Evolutionary conservation across 1,140 invertebrate genomes (phyloP), one percentile per base, ranked within the genome.

Genomic region (Danaus melanippus): DNA sequence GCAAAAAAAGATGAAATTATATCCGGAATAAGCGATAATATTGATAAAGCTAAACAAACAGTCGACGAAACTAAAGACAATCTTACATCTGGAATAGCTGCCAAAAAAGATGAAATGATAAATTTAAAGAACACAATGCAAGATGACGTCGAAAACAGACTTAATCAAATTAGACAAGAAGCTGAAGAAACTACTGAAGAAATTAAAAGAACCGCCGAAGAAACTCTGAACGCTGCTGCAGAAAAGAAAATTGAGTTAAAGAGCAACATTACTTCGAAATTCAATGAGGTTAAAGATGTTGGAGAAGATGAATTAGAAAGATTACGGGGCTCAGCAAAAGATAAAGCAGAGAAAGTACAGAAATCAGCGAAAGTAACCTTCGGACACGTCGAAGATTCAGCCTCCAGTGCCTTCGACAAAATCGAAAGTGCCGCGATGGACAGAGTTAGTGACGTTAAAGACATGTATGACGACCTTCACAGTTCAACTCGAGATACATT

Each of bases 371-470:
- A 74, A 55, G 66, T 75, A 50, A 72, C 77, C 53, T 80, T 79
- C 60, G 71, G 67, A 64, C 64, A 79, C 60, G 68, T 69, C 56
- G 77, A 86, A 72, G 69, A 84, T 45, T 67, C 80, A 45, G 67
- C 82, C 72, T 83, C 84, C 63, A 76, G 73, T 71, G 60, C 80
- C 75, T 81, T 85, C 74, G 84, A 79, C 59, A 74, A 65, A 56
- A 43, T 84, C 70, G 82, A 86, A 81, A 79, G 81, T 72, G 66
- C 78, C 44, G 71, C 79, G 58, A 84, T 75, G 79, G 80, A 79
- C 50, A 78, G 74, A 72, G 60, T 74, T 51, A 71, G 50, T 58
- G 73, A 78, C 51, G 75, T 68, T 12, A 72, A 71, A 42, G 73
- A 79, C 48, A 69, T 66, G 11, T 86, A 75, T 70, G 80, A 84